A percentile compares a stretch with the other conserved stretches of the same genome.
These are phyloP conservation scores for Paralvinella palmiformis DNA, from an alignment of 1,140 invertebrate species.

Conservation along the genomic window DNA sequence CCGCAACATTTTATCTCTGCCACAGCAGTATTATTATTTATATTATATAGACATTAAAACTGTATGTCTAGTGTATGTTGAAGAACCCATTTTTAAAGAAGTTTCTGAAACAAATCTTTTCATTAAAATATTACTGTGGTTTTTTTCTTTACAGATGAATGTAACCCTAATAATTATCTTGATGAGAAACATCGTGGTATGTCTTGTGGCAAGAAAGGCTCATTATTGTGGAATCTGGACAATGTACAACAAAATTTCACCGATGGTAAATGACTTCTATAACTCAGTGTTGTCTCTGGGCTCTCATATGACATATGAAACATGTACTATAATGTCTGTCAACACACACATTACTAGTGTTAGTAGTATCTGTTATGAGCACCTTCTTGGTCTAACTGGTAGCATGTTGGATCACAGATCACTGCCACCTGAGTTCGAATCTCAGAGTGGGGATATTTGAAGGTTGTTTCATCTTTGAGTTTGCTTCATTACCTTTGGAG, in stretches of 20 bases:
- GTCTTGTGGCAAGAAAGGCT: constrained; percentile 42
- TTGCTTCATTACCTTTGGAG: too few relatives aligned
- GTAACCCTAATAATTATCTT: constrained; percentile 38
- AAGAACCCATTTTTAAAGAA: too few relatives aligned
- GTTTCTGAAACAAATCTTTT: not conserved
- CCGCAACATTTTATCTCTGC: not conserved
- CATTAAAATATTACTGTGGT: not conserved
- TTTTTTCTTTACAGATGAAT: constrained; percentile 32
- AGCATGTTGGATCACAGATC: too few relatives aligned
- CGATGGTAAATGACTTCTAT: constrained; percentile 34
- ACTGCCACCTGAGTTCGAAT: too few relatives aligned
- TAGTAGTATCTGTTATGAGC: too few relatives aligned
- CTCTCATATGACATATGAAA: too few relatives aligned
- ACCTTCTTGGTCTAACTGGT: too few relatives aligned
- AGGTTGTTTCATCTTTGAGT: too few relatives aligned
- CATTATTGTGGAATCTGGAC: constrained; percentile 46
- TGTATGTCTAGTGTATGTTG: not conserved
- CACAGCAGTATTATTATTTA: not conserved
- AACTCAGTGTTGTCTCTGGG: too few relatives aligned
- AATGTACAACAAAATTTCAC: constrained; percentile 36
- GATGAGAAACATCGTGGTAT: constrained; percentile 50
- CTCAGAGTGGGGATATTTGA: too few relatives aligned
- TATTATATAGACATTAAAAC: not conserved
- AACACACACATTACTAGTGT: too few relatives aligned
- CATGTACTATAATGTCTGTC: too few relatives aligned